A percentile compares a stretch with the other conserved stretches of the same genome.
Evolutionary conservation across 2,888 invertebrate genomes (phyloP).

Genomic region (Calliphora vomitoria): DNA sequence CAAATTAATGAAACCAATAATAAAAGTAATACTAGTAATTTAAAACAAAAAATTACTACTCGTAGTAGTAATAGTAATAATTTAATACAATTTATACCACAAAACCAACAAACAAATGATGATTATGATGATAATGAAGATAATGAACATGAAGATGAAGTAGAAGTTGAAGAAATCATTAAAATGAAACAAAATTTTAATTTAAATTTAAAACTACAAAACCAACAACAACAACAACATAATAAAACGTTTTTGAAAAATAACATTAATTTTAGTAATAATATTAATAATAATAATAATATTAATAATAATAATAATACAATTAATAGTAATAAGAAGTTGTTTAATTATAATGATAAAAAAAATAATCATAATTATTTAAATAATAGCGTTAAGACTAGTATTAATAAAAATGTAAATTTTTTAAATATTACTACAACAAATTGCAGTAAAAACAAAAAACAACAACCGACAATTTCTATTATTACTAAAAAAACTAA

Average conservation of each 20-base stretch:
- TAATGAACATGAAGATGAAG: conserved; percentile 31
- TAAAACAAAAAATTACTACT: conserved; percentile 35
- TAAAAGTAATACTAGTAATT: conserved; percentile 41
- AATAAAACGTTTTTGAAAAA: conserved; percentile 39
- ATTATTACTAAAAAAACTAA: conserved; percentile 66
- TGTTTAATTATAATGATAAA: conserved; percentile 73
- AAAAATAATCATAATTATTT: conserved; percentile 71
- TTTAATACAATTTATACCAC: conserved; percentile 52
- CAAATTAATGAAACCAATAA: conserved; percentile 63
- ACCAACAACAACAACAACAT: conserved; percentile 21
- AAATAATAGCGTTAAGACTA: conserved; percentile 71
- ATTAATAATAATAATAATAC: conserved; percentile 52
- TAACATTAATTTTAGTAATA: conserved; percentile 48
- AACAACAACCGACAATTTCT: conserved; percentile 54
- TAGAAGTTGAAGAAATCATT: conserved; percentile 57
- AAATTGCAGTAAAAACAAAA: conserved; percentile 63
- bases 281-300: conserved; percentile 69
- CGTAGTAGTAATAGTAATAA: conserved; percentile 35
- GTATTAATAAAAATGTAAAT: conserved; percentile 74
- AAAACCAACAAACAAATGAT: conserved; percentile 6
- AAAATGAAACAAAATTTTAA: conserved; percentile 42
- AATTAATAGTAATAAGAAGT: conserved; percentile 62
- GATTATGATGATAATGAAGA: not conserved
- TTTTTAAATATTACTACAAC: conserved; percentile 67
- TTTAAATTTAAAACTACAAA: conserved; percentile 24